Evolutionary conservation across 2,113 vertebrate genomes (phyloP).

Genomic region (Lepus americanus): DNA sequence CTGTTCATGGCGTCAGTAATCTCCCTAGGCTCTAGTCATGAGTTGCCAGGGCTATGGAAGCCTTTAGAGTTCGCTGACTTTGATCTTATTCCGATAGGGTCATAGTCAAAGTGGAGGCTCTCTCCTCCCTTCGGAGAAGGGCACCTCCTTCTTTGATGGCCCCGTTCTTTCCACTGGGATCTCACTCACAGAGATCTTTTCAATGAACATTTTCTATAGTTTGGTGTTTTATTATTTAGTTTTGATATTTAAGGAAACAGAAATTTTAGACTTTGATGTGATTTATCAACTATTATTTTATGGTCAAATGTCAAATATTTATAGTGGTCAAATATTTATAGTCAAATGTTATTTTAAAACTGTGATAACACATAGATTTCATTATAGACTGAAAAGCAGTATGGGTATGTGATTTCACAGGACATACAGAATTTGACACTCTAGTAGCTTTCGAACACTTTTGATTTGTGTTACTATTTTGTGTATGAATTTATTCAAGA

Average conservation of each 20-base stretch:
- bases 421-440: conserved; percentile 16
- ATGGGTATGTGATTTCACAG: background rate
- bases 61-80: too few relatives aligned
- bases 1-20: too few relatives aligned
- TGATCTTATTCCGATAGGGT: too few relatives aligned
- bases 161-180: too few relatives aligned
- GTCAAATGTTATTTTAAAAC: background rate
- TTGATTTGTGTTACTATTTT: conserved; percentile 13
- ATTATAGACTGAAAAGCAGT: conserved; percentile 26
- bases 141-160: too few relatives aligned
- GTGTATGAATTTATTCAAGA: conserved; percentile 27
- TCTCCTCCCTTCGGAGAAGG: too few relatives aligned
- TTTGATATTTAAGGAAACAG: conserved; percentile 8
- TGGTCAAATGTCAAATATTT: too few relatives aligned
- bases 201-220: conserved; percentile 29
- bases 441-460: conserved; percentile 24
- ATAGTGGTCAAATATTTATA: background rate
- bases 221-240: background rate
- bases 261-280: conserved; percentile 4
- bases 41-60: too few relatives aligned
- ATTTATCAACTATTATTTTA: background rate
- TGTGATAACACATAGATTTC: background rate
- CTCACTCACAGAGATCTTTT: too few relatives aligned
- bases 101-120: too few relatives aligned
- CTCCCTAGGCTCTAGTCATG: too few relatives aligned